phyloP scores from a whole-genome alignment of 2,113 vertebrate species.

The Ia io region DNA sequence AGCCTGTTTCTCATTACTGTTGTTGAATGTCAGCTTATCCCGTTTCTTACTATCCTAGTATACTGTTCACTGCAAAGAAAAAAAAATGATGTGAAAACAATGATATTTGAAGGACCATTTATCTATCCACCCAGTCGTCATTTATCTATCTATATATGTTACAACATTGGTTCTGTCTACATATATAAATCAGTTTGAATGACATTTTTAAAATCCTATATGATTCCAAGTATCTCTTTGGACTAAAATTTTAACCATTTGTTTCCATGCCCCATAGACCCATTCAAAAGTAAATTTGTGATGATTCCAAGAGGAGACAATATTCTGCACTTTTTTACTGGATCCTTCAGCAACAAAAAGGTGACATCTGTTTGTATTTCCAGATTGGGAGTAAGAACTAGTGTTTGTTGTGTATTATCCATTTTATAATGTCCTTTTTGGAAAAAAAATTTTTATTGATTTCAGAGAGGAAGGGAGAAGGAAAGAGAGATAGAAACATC shows the following conservation, averaged over 20 bases:
- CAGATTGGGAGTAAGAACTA: neutral
- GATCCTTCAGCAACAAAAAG: neutral
- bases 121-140: too few relatives aligned
- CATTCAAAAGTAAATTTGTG: neutral
- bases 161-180: neutral
- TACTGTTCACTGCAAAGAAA: neutral
- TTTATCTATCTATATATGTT: neutral
- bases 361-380: neutral
- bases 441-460: too few relatives aligned
- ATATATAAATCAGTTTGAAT: slow-evolving; percentile 5
- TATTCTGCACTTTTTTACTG: neutral
- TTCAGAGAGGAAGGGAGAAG: too few relatives aligned
- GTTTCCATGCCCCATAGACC: neutral
- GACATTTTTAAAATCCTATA: neutral
- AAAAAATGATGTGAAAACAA: neutral
- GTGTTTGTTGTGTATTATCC: neutral
- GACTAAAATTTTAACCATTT: neutral
- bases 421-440: neutral
- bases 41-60: neutral
- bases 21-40: neutral
- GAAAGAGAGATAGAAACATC: too few relatives aligned
- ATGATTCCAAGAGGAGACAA: neutral
- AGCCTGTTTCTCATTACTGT: neutral
- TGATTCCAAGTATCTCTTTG: neutral
- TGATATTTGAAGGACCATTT: neutral